These are phyloP conservation scores for Carollia perspicillata DNA, from an alignment of 2,113 vertebrate genomes.

Conservation along the genomic window DNA sequence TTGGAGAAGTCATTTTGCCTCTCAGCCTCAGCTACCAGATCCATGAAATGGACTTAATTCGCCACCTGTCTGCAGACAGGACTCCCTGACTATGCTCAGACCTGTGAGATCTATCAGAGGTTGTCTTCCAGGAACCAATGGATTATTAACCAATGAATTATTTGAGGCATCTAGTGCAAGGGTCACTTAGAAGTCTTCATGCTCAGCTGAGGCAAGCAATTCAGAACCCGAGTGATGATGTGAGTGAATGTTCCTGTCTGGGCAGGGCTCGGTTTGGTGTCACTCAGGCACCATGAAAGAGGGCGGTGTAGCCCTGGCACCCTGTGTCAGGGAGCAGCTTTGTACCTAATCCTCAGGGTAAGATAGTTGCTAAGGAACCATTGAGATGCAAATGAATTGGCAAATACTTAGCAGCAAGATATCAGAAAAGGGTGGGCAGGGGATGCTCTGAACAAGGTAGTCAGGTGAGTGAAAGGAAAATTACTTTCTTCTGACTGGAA, in stretches of 20 bases:
- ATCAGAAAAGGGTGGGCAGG: slow-evolving; percentile 56
- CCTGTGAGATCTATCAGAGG: neutral
- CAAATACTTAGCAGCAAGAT: slow-evolving; percentile 65
- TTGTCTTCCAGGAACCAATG: neutral
- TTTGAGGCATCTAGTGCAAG: neutral
- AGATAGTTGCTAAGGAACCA: slow-evolving; percentile 74
- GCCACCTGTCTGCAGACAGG: neutral
- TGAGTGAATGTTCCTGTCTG: neutral
- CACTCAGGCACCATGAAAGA: neutral
- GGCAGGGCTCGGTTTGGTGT: neutral
- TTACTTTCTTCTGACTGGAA: slow-evolving; percentile 67
- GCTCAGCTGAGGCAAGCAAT: neutral
- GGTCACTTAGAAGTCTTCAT: neutral
- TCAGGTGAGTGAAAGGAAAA: slow-evolving; percentile 73
- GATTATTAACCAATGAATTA: neutral
- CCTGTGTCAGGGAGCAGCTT: slow-evolving; percentile 54
- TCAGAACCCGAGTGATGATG: neutral
- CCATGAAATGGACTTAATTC: neutral
- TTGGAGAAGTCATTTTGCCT: neutral
- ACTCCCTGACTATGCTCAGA: neutral
- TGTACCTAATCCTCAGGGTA: slow-evolving; percentile 47
- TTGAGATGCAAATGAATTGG: slow-evolving; percentile 74
- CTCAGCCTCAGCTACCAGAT: neutral
- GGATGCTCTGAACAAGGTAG: slow-evolving; percentile 64
- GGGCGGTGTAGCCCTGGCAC: neutral